Base-by-base conservation (phyloP, 2,797 vertebrate genomes). In the Brachyalestes nurse region DNA sequence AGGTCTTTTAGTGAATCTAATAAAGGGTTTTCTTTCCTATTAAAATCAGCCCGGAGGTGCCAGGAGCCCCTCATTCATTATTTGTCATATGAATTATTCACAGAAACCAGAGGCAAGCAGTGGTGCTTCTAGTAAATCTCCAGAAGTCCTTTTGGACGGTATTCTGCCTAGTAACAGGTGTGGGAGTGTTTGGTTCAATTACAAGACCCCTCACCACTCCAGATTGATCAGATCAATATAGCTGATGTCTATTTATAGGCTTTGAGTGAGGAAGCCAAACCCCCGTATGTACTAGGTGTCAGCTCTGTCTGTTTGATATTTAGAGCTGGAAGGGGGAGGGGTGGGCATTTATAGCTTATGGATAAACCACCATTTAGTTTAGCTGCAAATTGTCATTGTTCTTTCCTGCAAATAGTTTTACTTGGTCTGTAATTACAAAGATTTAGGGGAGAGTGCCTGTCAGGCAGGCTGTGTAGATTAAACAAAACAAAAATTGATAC, bases 151-250 rank as follows among this genome's bases (percentile, higher is more conserved):
- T 17, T 64, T 74, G 19, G 34, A 13, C 42, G 47, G 55, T 66
- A 16, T 16, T 82, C 82, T 86, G 79, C 79, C 76, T 72, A 71
- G 82, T 72, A 83, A 83, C 82, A 78, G 53, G 42, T 49, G 28
- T 7, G 1, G 13, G 17, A 12, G 47, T 40, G 60, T 65, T 74
- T 9, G 47, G 49, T 75, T 85, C 40, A 40, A 77, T 85, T 60
- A 6, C n/a, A 9, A 42, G 9, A 51, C 51, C 58, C 47, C 7
- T 58, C 49, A 16, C 16, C 13, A 19, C 64, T 12, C 40, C 40
- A n/a, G 42, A 61, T 13, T 73, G 69, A 75, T 73, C 49, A n/a
- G 3, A 70, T 62, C 73, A 12, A 65, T 77, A 19, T 42, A 25
- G 40, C 25, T 53, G n/a, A 10, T 72, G 58, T 66, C 6, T 77